These are phyloP conservation scores for Ceyx melanurus DNA, from an alignment of 2,113 vertebrate species.

Conservation along the genomic window DNA sequence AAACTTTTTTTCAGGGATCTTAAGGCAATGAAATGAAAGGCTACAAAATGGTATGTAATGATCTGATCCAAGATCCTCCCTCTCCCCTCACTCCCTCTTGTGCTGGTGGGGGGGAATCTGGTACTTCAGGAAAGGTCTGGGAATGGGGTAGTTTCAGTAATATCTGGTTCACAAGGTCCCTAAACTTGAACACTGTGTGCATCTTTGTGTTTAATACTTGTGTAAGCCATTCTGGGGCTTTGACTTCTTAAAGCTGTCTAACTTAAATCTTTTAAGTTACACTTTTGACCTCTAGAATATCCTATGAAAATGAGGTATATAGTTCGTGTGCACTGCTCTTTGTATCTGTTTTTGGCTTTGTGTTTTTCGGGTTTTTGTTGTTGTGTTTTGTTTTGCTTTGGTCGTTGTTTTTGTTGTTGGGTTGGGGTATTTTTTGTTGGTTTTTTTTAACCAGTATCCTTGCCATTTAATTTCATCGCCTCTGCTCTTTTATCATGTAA, in stretches of 20 bases:
- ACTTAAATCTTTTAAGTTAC: background rate
- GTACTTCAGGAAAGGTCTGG: background rate
- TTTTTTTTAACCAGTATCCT: background rate
- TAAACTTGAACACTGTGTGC: background rate
- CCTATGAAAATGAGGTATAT: background rate
- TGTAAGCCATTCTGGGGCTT: background rate
- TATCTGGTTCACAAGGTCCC: background rate
- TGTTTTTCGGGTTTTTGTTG: too few relatives aligned
- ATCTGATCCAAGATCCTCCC: background rate
- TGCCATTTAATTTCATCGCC: background rate
- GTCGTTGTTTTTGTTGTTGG: too few relatives aligned
- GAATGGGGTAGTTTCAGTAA: background rate
- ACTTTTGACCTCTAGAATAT: background rate
- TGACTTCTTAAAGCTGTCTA: background rate
- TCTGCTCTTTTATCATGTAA: constrained; percentile 11
- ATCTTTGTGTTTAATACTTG: background rate
- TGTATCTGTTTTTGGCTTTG: background rate
- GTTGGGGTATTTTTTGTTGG: background rate
- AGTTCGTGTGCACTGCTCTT: background rate
- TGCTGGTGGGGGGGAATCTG: background rate
- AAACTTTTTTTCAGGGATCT: background rate
- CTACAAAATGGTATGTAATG: background rate
- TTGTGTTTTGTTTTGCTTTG: too few relatives aligned
- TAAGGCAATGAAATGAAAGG: background rate
- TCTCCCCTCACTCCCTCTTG: background rate